Conservation (phyloP, 1,140 invertebrate species). For the Papilio polyxenes region DNA sequence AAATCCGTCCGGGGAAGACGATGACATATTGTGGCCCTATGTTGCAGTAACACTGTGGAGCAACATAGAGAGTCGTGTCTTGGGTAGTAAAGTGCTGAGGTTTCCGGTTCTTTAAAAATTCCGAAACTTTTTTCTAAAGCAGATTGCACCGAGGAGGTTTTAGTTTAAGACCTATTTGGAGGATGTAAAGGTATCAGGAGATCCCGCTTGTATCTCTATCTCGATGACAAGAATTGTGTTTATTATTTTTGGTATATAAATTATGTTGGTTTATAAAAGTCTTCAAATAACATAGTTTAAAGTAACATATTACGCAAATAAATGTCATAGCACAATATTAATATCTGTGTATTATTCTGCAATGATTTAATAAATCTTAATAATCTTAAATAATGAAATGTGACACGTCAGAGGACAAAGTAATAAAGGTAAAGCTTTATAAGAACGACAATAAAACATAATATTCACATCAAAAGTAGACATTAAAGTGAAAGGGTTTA, state of each 20-base stretch:
- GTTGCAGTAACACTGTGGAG: no score
- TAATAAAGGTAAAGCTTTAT: slow-evolving; percentile 7
- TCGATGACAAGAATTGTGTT: no score
- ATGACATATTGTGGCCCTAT: no score
- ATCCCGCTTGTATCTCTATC: no score
- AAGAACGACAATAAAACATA: slow-evolving; percentile 8
- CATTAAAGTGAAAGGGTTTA: slow-evolving; percentile 18
- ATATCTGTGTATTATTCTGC: background rate
- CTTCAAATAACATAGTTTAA: background rate
- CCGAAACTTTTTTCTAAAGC: no score
- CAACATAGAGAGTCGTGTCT: no score
- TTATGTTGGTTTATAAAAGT: background rate
- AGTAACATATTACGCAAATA: background rate
- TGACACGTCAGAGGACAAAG: background rate
- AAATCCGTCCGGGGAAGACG: no score
- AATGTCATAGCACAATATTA: background rate
- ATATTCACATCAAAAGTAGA: slow-evolving; percentile 16
- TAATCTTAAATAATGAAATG: slow-evolving; percentile 3
- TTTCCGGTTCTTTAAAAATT: no score
- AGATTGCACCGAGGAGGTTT: no score
- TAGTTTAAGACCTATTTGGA: no score
- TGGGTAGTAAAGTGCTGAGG: no score
- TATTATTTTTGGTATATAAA: background rate
- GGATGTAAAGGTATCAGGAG: no score
- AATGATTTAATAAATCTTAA: background rate